These are phyloP conservation scores for Peromyscus californicus DNA, from an alignment of 2,113 vertebrate species.

Conservation along the genomic window DNA sequence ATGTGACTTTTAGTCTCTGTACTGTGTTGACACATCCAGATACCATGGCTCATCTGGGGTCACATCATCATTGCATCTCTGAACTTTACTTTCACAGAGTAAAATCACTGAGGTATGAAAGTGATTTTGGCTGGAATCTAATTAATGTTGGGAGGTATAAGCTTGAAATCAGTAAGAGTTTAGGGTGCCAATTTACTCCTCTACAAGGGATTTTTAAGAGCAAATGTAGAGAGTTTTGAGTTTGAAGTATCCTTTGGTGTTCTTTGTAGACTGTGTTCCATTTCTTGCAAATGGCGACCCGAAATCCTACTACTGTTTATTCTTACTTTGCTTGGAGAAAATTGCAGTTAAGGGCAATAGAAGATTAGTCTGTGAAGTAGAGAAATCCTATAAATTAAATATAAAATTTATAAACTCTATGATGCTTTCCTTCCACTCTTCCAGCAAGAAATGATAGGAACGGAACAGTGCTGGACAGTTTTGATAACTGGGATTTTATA, in stretches of 20 bases:
- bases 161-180: not conserved
- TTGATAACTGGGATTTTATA: not conserved
- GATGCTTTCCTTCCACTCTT: not conserved
- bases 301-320: not conserved
- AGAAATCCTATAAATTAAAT: not conserved
- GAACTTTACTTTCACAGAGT: constrained; percentile 25
- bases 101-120: not conserved
- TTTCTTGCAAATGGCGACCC: not conserved
- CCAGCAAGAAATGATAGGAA: not conserved
- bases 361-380: not conserved
- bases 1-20: constrained; percentile 71
- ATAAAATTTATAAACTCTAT: not conserved
- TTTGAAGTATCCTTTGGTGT: not conserved
- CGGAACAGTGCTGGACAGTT: not conserved
- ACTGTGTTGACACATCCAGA: constrained; percentile 52
- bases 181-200: not conserved
- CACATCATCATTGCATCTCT: not conserved
- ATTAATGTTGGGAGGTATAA: not conserved
- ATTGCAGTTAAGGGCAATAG: not conserved
- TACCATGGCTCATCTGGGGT: constrained; percentile 15
- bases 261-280: not conserved
- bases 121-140: not conserved
- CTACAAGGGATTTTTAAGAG: not conserved
- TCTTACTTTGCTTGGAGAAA: not conserved
- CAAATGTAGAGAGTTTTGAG: not conserved